Percentiles rank a stretch among this genome's conserved stretches.
Evolutionary conservation across 2,888 invertebrate genomes (phyloP).

Genomic region (Drosophila tripunctata): DNA sequence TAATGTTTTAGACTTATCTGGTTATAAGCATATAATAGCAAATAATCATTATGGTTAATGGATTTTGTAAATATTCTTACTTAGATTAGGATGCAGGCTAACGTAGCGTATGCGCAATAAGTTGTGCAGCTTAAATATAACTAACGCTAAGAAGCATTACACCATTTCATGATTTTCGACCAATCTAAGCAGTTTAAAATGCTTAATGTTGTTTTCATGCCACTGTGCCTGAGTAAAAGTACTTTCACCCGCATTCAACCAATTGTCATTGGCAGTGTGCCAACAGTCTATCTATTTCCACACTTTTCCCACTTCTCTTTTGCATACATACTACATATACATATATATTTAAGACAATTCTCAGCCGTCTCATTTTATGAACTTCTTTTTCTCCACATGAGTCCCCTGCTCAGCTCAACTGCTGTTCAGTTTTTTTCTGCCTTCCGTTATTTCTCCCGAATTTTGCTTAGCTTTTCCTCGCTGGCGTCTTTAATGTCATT

Average conservation of each 20-base stretch:
- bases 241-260: background rate
- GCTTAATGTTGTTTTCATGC: background rate
- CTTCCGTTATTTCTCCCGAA: background rate
- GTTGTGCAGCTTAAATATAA: background rate
- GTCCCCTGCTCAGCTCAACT: conserved; percentile 23
- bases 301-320: background rate
- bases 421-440: conserved; percentile 11
- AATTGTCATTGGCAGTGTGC: conserved; percentile 37
- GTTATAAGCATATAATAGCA: conserved; percentile 14
- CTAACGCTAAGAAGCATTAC: background rate
- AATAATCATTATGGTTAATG: conserved; percentile 53
- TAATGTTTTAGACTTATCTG: conserved; percentile 5
- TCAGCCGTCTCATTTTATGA: conserved; percentile 49
- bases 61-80: conserved; percentile 48
- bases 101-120: conserved; percentile 27
- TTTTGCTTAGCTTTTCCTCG: conserved; percentile 3
- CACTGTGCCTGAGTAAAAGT: background rate
- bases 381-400: conserved; percentile 38
- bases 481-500: conserved; percentile 32
- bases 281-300: conserved; percentile 34
- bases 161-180: background rate
- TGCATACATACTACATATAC: no score
- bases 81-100: background rate
- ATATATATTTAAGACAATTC: conserved; percentile 54
- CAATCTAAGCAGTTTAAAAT: background rate